These are phyloP conservation scores for Exaiptasia diaphana DNA, from an alignment of 64 coral and sea anemone genomes.

Conservation along the genomic window DNA sequence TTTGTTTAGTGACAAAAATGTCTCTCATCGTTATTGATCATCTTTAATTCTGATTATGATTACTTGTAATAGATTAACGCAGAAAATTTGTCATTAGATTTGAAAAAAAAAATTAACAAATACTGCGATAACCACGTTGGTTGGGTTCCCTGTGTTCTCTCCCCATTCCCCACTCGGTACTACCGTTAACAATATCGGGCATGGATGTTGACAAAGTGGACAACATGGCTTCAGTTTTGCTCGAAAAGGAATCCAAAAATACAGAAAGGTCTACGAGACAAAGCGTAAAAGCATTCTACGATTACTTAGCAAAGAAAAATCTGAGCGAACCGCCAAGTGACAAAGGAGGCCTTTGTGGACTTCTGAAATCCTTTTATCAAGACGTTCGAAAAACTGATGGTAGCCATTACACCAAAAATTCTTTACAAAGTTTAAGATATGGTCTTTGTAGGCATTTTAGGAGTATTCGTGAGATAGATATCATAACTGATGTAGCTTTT, in stretches of 20 bases:
- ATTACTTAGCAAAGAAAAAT: conserved; percentile 56
- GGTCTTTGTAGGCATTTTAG: conserved; percentile 52
- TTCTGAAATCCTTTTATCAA: conserved; percentile 46
- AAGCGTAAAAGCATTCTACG: conserved; percentile 15
- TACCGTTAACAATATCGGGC: no score
- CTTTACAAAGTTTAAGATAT: conserved; percentile 28
- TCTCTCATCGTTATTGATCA: no score
- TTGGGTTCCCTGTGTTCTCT: neutral
- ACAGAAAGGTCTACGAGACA: conserved; percentile 31
- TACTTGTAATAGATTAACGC: no score
- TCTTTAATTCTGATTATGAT: no score
- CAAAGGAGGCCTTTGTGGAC: conserved; percentile 6
- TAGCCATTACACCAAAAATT: conserved; percentile 38
- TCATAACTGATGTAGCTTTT: conserved; percentile 36
- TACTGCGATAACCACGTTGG: neutral
- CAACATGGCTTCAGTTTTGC: no score
- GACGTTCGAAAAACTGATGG: conserved; percentile 53
- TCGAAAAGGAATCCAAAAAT: conserved; percentile 31
- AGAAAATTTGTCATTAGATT: neutral
- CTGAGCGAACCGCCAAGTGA: conserved; percentile 23
- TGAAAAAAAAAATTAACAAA: neutral
- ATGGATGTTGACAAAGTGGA: no score
- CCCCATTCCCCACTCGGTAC: no score
- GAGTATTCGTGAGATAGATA: conserved; percentile 11
- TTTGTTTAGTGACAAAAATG: no score